Conservation (phyloP, 2,888 invertebrate genomes). For the Caenorhabditis wallacei region DNA sequence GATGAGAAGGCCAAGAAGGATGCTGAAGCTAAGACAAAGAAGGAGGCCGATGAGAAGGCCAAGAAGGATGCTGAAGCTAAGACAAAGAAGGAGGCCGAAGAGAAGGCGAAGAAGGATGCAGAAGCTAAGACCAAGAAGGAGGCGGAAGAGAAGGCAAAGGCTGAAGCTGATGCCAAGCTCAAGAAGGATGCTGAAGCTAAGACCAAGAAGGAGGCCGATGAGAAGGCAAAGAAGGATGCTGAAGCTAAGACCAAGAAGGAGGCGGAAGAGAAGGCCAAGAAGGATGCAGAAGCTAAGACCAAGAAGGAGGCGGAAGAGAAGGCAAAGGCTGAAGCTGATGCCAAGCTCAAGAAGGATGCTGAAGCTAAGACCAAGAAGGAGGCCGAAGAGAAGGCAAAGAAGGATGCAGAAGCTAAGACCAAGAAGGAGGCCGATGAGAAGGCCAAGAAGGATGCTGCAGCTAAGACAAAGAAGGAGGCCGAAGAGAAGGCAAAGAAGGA, state of each 20-base stretch:
- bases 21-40: conserved; percentile 28
- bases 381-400: too few species aligned
- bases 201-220: too few species aligned
- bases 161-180: too few species aligned
- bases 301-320: too few species aligned
- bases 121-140: conserved; percentile 31
- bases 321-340: too few species aligned
- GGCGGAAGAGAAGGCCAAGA: too few species aligned
- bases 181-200: too few species aligned
- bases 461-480: conserved; percentile 37
- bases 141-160: conserved; percentile 24
- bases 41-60: conserved; percentile 20
- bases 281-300: too few species aligned
- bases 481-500: conserved; percentile 28
- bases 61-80: conserved; percentile 45
- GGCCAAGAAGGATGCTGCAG: conserved; percentile 39
- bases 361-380: too few species aligned
- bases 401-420: conserved; percentile 27
- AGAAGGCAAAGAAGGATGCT: too few species aligned
- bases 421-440: conserved; percentile 45
- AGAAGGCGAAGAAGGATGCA: conserved; percentile 19
- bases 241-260: too few species aligned
- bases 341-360: too few species aligned
- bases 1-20: conserved; percentile 28
- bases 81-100: conserved; percentile 32